phyloP scores from a whole-genome alignment of 2,888 invertebrate species.

The Physocephala rufipes region DNA sequence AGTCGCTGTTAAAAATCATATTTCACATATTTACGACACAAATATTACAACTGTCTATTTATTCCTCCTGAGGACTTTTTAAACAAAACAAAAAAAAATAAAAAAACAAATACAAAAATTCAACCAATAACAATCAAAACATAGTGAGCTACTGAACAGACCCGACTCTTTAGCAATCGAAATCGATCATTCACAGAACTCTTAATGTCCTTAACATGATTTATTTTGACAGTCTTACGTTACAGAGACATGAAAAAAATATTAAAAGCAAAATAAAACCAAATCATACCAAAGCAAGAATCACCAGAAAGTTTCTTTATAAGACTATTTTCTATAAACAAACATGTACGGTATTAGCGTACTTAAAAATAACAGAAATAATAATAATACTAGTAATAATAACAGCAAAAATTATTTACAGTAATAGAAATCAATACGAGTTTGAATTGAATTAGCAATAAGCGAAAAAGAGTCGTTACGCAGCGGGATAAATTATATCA shows the following conservation, averaged over 20 bases:
- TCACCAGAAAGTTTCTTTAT: neutral
- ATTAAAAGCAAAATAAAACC: too few relatives aligned
- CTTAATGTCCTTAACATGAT: neutral
- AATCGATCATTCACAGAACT: neutral
- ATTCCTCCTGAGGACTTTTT: neutral
- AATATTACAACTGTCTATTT: too few relatives aligned
- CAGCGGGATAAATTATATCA: too few relatives aligned
- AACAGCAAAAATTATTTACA: too few relatives aligned
- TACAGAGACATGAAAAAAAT: neutral
- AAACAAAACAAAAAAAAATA: neutral
- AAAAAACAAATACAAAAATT: neutral
- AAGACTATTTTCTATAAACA: conserved; percentile 3
- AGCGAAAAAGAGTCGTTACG: too few relatives aligned
- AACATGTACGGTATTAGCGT: neutral
- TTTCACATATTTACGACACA: too few relatives aligned
- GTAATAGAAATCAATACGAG: too few relatives aligned
- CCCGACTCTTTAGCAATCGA: neutral
- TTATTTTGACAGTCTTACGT: conserved; percentile 16
- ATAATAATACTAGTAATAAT: too few relatives aligned
- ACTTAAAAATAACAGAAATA: too few relatives aligned
- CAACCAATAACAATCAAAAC: neutral
- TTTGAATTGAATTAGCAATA: too few relatives aligned
- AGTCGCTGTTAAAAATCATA: too few relatives aligned
- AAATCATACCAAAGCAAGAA: too few relatives aligned
- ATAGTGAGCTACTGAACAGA: neutral